Conservation (phyloP, 2,888 invertebrate genomes). For the Pachydiplax longipennis region DNA sequence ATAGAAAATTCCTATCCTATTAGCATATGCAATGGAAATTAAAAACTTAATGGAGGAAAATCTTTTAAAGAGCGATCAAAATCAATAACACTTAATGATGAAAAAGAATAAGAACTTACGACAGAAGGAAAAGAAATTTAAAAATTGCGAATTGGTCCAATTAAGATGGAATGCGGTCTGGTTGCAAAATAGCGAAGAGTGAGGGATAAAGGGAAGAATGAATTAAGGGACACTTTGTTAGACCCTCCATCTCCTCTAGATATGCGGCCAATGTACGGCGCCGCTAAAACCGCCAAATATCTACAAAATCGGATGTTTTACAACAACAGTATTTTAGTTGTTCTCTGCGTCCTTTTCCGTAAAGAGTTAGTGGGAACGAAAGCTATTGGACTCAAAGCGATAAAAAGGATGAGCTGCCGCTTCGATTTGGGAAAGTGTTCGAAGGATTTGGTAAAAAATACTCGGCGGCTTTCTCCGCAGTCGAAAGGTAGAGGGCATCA, state of each 20-base stretch:
- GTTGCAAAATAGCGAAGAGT: neutral
- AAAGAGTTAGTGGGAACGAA: slow-evolving; percentile 1
- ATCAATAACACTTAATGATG: too few relatives aligned
- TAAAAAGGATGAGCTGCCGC: slow-evolving; percentile 10
- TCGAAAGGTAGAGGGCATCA: neutral
- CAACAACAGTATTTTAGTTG: slow-evolving; percentile 32
- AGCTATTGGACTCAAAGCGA: neutral
- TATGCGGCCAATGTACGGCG: slow-evolving; percentile 8
- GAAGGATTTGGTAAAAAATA: slow-evolving; percentile 16
- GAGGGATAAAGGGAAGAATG: neutral
- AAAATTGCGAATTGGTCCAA: neutral
- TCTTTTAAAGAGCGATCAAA: too few relatives aligned
- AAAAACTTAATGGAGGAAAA: too few relatives aligned
- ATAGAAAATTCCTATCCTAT: too few relatives aligned
- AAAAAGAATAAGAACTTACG: too few relatives aligned
- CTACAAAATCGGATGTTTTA: slow-evolving; percentile 37
- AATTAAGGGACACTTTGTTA: neutral
- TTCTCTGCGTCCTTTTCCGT: neutral
- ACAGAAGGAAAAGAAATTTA: too few relatives aligned
- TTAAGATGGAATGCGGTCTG: neutral
- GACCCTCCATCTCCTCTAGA: slow-evolving; percentile 5
- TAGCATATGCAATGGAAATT: too few relatives aligned
- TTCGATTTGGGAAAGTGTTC: slow-evolving; percentile 14
- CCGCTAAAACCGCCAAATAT: slow-evolving; percentile 27
- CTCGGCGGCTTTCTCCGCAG: neutral